Percentiles rank a stretch among this genome's conserved stretches.
These are phyloP conservation scores for Ypsolopha scabrella DNA, from an alignment of 2,888 invertebrate species.

Conservation along the genomic window DNA sequence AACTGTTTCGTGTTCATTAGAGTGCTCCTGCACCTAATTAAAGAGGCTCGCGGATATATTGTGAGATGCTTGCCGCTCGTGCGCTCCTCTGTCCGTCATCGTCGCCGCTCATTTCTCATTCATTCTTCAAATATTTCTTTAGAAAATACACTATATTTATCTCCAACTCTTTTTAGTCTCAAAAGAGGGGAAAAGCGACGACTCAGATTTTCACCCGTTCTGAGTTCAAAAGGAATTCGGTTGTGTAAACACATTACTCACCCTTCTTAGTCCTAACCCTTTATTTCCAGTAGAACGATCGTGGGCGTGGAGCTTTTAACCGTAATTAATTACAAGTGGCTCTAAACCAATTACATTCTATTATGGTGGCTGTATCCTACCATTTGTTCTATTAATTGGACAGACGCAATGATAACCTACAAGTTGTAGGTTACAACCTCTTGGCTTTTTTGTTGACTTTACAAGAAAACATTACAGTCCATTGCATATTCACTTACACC, in stretches of 20 bases:
- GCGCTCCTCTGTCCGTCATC: not conserved
- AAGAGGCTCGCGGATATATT: not conserved
- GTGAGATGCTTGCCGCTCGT: not conserved
- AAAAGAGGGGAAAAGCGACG: not conserved
- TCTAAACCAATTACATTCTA: not conserved
- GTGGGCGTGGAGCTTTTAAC: not conserved
- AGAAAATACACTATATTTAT: slow-evolving; percentile 1
- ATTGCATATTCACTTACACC: no score
- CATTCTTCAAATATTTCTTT: slow-evolving; percentile 4
- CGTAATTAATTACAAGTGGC: not conserved
- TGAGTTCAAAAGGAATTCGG: not conserved
- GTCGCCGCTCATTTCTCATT: not conserved
- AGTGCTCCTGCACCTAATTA: not conserved
- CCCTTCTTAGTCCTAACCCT: not conserved
- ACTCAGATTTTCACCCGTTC: not conserved
- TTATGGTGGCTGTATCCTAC: not conserved
- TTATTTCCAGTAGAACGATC: not conserved
- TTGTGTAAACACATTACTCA: not conserved
- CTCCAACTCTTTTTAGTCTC: not conserved
- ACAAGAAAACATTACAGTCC: no score
- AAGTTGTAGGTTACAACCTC: no score
- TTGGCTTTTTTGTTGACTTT: no score
- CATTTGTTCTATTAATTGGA: not conserved
- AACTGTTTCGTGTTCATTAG: not conserved
- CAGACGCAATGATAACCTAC: no score